Evolutionary conservation across 1,140 invertebrate genomes (phyloP).

Genomic region (Dreissena rostriformis): DNA sequence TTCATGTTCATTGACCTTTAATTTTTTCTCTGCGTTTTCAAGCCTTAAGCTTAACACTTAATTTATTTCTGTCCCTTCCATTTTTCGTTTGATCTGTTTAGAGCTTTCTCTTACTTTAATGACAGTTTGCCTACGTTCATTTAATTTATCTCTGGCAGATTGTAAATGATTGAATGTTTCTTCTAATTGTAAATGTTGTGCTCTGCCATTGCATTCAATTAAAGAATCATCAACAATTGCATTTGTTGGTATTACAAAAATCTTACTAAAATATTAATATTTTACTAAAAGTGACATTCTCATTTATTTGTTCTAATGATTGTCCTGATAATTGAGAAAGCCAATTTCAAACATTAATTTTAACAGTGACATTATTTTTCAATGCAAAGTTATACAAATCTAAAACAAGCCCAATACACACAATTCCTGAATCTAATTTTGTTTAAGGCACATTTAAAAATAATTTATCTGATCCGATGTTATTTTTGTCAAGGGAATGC

Average conservation of each 20-base stretch:
- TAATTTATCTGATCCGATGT: background rate
- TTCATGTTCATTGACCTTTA: conserved; percentile 5
- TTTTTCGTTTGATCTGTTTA: conserved; percentile 34
- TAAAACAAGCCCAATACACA: background rate
- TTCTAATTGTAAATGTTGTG: conserved; percentile 5
- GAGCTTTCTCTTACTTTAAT: conserved; percentile 15
- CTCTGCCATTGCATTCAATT: no score
- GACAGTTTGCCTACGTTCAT: background rate
- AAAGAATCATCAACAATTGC: background rate
- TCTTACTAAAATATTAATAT: conserved; percentile 9
- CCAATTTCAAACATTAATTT: background rate
- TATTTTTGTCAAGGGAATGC: background rate
- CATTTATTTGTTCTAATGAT: conserved; percentile 16
- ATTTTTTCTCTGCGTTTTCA: background rate
- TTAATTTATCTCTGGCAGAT: background rate
- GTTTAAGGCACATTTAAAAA: background rate
- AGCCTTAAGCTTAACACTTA: background rate
- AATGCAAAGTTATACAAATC: background rate
- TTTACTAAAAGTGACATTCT: conserved; percentile 19
- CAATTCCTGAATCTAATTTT: background rate
- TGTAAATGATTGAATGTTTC: background rate
- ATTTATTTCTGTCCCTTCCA: conserved; percentile 18
- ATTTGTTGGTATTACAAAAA: conserved; percentile 22
- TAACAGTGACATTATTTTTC: background rate
- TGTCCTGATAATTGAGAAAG: background rate